These are phyloP conservation scores for Anticlea derivata DNA, from an alignment of 2,888 invertebrate species.

Conservation along the genomic window DNA sequence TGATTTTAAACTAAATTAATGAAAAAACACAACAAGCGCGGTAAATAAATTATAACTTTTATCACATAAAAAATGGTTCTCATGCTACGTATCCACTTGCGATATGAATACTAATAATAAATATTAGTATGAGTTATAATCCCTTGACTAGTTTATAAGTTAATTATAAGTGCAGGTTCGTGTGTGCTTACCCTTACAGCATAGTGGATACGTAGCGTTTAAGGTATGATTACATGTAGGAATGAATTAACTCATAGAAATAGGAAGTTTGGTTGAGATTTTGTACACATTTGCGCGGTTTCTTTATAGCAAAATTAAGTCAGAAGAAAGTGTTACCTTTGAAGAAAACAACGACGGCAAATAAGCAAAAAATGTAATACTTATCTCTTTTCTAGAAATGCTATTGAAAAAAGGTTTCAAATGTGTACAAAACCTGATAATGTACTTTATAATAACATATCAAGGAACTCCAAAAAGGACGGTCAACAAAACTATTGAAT, in stretches of 20 bases:
- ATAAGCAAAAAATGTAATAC: no score
- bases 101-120: constrained; percentile 6
- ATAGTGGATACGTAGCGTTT: constrained; percentile 26
- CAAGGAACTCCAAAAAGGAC: constrained; percentile 55
- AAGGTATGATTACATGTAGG: not conserved
- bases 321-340: not conserved
- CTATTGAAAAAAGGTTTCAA: constrained; percentile 1
- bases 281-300: constrained; percentile 15
- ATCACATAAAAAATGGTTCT: constrained; percentile 32
- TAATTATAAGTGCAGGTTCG: constrained; percentile 23
- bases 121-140: constrained; percentile 18
- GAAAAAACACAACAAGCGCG: constrained; percentile 45
- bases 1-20: constrained; percentile 41
- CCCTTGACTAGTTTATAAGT: constrained; percentile 28
- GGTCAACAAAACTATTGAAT: constrained; percentile 42
- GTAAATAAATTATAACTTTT: constrained; percentile 38
- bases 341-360: not conserved
- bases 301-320: not conserved
- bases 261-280: constrained; percentile 2
- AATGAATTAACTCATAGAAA: constrained; percentile 10
- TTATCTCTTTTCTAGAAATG: not conserved
- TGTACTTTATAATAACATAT: constrained; percentile 27
- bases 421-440: constrained; percentile 22
- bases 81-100: constrained; percentile 28
- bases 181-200: constrained; percentile 7